phyloP scores from a whole-genome alignment of 2,113 vertebrate species.

The Ceyx cyanopectus region DNA sequence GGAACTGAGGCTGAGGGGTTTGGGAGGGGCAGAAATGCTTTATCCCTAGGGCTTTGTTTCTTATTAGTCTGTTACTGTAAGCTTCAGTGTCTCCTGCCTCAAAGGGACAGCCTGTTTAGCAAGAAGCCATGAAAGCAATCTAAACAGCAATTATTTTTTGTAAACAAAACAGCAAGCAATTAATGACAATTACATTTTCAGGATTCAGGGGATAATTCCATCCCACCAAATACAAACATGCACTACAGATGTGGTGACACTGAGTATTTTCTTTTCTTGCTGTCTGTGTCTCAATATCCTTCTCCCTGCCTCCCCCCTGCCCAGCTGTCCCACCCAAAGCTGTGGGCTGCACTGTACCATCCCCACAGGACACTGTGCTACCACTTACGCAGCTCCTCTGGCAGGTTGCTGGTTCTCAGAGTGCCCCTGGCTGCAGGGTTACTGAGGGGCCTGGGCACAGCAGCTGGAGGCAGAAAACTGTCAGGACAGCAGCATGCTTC shows the following conservation, averaged over 20 bases:
- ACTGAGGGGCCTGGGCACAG: conserved; percentile 73
- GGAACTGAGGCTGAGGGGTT: background rate
- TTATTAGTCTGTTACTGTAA: conserved; percentile 42
- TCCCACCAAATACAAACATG: conserved; percentile 6
- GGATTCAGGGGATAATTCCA: conserved; percentile 21
- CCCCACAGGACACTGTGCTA: conserved; percentile 24
- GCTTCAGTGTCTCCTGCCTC: conserved; percentile 20
- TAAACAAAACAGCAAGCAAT: conserved; percentile 58
- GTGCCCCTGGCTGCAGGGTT: conserved; percentile 73
- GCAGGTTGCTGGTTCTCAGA: conserved; percentile 81
- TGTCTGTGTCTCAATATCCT: background rate
- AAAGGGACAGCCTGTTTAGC: conserved; percentile 55
- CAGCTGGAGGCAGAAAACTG: conserved; percentile 48
- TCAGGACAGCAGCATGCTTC: conserved; percentile 53
- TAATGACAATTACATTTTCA: conserved; percentile 19
- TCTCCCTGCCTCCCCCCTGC: background rate
- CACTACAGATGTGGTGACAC: conserved; percentile 17
- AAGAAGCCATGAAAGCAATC: conserved; percentile 44
- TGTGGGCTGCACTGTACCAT: background rate
- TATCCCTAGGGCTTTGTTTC: conserved; percentile 24
- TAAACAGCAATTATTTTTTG: conserved; percentile 10
- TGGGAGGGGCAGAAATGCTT: conserved; percentile 24
- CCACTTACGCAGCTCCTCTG: conserved; percentile 82
- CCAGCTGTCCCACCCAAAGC: conserved; percentile 9
- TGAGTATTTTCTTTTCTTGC: conserved; percentile 23